Conservation (phyloP, 2,888 invertebrate species). For the Melanotus villosus region DNA sequence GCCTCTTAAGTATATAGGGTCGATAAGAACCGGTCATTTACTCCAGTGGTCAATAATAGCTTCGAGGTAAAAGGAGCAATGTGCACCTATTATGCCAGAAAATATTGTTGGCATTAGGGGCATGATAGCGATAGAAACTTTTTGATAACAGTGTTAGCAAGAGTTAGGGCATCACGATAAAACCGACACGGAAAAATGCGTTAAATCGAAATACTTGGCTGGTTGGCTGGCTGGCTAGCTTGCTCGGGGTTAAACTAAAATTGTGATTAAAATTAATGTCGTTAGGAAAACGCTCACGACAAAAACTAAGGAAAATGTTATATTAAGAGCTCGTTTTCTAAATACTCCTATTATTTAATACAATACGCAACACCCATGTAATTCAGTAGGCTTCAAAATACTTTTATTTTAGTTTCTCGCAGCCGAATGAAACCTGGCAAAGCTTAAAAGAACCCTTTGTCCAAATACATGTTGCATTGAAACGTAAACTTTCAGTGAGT, state of each 20-base stretch:
- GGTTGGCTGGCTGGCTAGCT: too few species aligned
- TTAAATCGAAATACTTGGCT: not conserved
- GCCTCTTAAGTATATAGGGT: slow-evolving; percentile 17
- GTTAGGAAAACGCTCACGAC: not conserved
- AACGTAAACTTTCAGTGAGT: too few species aligned
- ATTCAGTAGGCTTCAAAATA: too few species aligned
- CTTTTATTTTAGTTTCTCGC: too few species aligned
- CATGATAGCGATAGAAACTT: slow-evolving; percentile 4
- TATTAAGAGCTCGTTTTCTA: too few species aligned
- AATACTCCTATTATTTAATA: too few species aligned
- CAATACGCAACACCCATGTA: too few species aligned
- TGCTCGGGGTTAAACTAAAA: not conserved
- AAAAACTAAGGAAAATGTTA: too few species aligned
- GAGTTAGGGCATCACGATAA: slow-evolving; percentile 4
- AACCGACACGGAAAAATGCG: not conserved
- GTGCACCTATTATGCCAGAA: slow-evolving; percentile 13
- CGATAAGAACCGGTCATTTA: slow-evolving; percentile 23
- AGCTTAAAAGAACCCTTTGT: too few species aligned
- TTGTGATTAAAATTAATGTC: not conserved
- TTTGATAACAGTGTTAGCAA: slow-evolving; percentile 1
- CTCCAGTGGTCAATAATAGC: slow-evolving; percentile 20
- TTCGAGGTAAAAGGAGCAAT: slow-evolving; percentile 12
- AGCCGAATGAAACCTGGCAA: too few species aligned
- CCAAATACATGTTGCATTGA: too few species aligned
- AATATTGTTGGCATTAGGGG: slow-evolving; percentile 12